Evolutionary conservation across 2,113 vertebrate genomes (phyloP).

Genomic region (Aptenodytes patagonicus): DNA sequence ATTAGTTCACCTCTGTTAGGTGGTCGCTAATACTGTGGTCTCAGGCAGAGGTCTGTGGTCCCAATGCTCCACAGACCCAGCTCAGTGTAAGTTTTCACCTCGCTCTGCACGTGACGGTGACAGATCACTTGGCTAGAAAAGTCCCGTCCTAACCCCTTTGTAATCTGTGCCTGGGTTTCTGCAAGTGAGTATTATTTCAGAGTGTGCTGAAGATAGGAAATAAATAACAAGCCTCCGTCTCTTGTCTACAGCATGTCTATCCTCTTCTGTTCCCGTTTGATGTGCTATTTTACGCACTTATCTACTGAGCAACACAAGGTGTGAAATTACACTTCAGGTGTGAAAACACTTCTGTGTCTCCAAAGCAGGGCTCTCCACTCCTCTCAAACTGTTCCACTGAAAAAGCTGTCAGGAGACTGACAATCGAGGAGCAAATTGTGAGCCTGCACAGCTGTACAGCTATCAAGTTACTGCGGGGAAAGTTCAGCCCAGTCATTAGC

Average conservation of each 20-base stretch:
- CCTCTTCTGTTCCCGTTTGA: conserved; percentile 71
- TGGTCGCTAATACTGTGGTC: background rate
- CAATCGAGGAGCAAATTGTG: conserved; percentile 50
- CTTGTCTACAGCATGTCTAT: conserved; percentile 63
- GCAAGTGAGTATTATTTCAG: conserved; percentile 55
- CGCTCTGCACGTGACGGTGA: background rate
- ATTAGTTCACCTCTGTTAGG: background rate
- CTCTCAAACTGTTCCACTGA: conserved; percentile 65
- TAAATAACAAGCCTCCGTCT: conserved; percentile 64
- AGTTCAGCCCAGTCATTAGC: conserved; percentile 5
- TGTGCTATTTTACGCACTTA: conserved; percentile 78
- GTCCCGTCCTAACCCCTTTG: conserved; percentile 31
- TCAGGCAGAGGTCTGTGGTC: background rate
- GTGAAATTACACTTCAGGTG: conserved; percentile 79
- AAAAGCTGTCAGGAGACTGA: conserved; percentile 71
- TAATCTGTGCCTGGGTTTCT: conserved; percentile 31
- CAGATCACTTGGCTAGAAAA: conserved; percentile 48
- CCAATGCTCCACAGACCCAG: background rate
- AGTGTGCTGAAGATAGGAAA: conserved; percentile 51
- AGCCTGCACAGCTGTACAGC: conserved; percentile 42
- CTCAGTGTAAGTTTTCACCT: conserved; percentile 11
- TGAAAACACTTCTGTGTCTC: conserved; percentile 75
- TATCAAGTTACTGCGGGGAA: background rate
- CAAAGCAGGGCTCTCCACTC: conserved; percentile 68
- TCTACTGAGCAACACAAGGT: conserved; percentile 77